These are phyloP conservation scores for Andrena fulva DNA, from an alignment of 2,888 invertebrate genomes.

Conservation along the genomic window DNA sequence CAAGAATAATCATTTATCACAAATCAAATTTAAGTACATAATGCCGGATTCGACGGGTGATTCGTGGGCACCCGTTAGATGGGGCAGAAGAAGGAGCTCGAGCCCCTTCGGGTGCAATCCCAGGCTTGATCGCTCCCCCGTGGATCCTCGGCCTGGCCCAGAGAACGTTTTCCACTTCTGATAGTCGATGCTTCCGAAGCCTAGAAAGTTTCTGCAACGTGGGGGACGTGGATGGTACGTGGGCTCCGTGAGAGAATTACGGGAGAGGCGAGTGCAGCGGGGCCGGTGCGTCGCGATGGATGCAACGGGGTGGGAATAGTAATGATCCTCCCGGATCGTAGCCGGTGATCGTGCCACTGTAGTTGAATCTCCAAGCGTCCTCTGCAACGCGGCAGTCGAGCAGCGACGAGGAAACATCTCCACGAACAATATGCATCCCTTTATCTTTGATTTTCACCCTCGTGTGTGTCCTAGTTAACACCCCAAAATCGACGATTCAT, in stretches of 20 bases:
- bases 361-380: background rate
- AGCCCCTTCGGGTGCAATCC: constrained; percentile 58
- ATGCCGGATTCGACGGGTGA: background rate
- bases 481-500: too few relatives aligned
- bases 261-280: constrained; percentile 36
- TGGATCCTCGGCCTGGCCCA: constrained; percentile 61
- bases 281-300: constrained; percentile 18
- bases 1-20: background rate
- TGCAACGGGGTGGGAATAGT: constrained; percentile 42
- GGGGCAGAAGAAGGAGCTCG: constrained; percentile 10
- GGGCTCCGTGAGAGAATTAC: constrained; percentile 48
- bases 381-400: background rate
- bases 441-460: too few relatives aligned
- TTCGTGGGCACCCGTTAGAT: constrained; percentile 42
- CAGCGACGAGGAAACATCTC: too few relatives aligned
- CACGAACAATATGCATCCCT: too few relatives aligned
- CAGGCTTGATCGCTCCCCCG: constrained; percentile 65
- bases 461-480: too few relatives aligned
- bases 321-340: constrained; percentile 31
- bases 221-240: constrained; percentile 25
- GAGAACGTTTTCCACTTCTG: constrained; percentile 47
- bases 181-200: constrained; percentile 44
- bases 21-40: too few relatives aligned
- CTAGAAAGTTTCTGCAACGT: constrained; percentile 32
- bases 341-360: constrained; percentile 1